Evolutionary conservation across 2,888 invertebrate genomes (phyloP).

Genomic region (Acanthosepion pharaonis): DNA sequence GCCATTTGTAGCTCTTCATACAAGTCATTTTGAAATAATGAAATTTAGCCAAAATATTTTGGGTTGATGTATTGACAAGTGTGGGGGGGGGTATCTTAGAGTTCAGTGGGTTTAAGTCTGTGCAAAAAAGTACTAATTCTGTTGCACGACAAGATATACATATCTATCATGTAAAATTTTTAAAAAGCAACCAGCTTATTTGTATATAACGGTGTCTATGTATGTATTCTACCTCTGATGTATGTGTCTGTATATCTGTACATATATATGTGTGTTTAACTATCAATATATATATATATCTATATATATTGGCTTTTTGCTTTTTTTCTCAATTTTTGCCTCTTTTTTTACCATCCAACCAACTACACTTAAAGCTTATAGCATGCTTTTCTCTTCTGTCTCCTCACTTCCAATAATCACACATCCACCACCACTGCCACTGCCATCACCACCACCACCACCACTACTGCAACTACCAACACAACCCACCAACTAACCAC

Average conservation of each 20-base stretch:
- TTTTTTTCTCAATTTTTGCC: conserved; percentile 9
- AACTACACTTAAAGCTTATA: not conserved
- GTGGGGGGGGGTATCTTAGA: too few species aligned
- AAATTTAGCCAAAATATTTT: too few species aligned
- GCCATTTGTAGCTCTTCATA: too few species aligned
- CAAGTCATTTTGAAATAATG: too few species aligned
- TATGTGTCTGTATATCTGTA: not conserved
- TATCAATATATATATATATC: not conserved
- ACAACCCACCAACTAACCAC: not conserved
- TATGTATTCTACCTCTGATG: not conserved
- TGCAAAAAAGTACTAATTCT: not conserved
- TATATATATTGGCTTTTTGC: not conserved
- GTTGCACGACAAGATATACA: not conserved
- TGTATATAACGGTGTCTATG: not conserved
- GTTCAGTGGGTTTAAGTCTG: too few species aligned
- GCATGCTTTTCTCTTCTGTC: not conserved
- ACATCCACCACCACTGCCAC: not conserved
- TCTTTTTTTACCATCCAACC: conserved; percentile 18
- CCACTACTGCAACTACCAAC: not conserved
- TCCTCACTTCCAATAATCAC: not conserved
- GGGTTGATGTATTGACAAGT: too few species aligned
- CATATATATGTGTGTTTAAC: not conserved
- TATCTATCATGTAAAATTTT: not conserved
- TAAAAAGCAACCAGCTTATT: not conserved
- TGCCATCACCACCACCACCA: not conserved